Percentiles rank a stretch among this genome's conserved stretches.
Conservation (phyloP, 2,888 invertebrate genomes). For the Microplitis manilae region DNA sequence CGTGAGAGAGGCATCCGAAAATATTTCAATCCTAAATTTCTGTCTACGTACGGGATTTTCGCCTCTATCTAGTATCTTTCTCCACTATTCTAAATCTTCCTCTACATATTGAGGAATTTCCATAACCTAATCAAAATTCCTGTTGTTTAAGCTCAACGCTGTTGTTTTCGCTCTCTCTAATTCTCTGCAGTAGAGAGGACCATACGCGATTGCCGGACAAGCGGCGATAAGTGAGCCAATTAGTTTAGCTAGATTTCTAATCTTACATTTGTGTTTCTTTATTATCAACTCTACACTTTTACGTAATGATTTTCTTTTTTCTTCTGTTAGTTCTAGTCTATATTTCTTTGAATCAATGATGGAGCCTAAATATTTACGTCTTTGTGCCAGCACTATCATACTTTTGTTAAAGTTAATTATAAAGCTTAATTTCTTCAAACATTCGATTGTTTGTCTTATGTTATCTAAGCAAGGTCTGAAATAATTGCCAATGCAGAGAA, state of each 20-base stretch:
- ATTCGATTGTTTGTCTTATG: not conserved
- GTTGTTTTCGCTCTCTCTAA: slow-evolving; percentile 31
- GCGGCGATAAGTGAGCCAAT: not conserved
- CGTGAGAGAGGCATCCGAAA: too few species aligned
- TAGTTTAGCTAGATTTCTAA: not conserved
- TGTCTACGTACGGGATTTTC: too few species aligned
- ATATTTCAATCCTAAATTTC: too few species aligned
- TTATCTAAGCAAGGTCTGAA: not conserved
- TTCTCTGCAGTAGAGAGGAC: slow-evolving; percentile 30
- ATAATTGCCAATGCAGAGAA: not conserved
- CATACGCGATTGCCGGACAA: not conserved
- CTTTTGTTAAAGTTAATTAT: slow-evolving; percentile 14
- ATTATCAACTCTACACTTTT: not conserved
- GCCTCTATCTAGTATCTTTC: not conserved
- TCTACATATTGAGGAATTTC: not conserved
- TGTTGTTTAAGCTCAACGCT: too few species aligned
- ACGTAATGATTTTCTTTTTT: not conserved
- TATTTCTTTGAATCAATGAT: not conserved
- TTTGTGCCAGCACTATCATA: not conserved
- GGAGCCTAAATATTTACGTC: slow-evolving; percentile 4
- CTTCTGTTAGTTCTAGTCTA: not conserved
- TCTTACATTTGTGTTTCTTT: not conserved
- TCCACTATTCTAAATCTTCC: not conserved
- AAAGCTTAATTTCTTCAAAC: not conserved
- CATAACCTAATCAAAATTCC: not conserved